Percentiles rank a stretch among this genome's conserved stretches.
phyloP scores from a whole-genome alignment of 1,140 invertebrate genomes.

The Sweltsa coloradensis region DNA sequence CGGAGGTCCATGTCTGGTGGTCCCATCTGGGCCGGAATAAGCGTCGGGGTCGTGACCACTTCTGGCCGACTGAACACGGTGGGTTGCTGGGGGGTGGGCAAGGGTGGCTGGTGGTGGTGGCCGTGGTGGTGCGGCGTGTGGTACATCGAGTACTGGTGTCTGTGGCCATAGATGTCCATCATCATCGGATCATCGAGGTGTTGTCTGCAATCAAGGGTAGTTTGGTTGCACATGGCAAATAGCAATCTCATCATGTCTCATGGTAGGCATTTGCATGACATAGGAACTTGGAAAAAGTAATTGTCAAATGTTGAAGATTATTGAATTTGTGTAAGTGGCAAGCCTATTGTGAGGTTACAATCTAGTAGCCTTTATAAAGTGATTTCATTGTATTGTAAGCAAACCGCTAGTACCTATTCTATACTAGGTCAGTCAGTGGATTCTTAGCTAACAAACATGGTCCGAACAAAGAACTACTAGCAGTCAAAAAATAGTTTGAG shows the following conservation, averaged over 20 bases:
- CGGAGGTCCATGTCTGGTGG: not conserved
- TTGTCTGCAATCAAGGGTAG: slow-evolving; percentile 3
- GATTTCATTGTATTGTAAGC: too few relatives aligned
- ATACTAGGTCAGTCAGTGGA: too few relatives aligned
- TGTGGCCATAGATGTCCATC: slow-evolving; percentile 3
- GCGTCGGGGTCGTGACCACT: slow-evolving; percentile 26
- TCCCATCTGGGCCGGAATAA: slow-evolving; percentile 4
- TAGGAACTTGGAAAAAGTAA: too few relatives aligned
- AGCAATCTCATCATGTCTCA: not conserved
- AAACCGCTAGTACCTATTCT: too few relatives aligned
- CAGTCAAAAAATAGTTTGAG: too few relatives aligned
- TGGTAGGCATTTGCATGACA: not conserved
- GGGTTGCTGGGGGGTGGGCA: slow-evolving; percentile 31
- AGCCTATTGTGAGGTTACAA: too few relatives aligned
- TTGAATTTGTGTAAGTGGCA: too few relatives aligned
- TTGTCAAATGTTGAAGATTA: too few relatives aligned
- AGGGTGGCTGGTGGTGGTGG: slow-evolving; percentile 17
- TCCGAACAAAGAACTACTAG: too few relatives aligned
- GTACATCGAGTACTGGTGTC: slow-evolving; percentile 2
- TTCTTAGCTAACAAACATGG: too few relatives aligned
- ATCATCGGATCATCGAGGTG: not conserved
- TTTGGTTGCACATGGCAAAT: too few relatives aligned
- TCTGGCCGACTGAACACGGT: slow-evolving; percentile 37
- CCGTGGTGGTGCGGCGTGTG: slow-evolving; percentile 10
- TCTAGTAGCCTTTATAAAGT: too few relatives aligned